phyloP scores from a whole-genome alignment of 1,140 invertebrate species.

The Lepidurus packardi region DNA sequence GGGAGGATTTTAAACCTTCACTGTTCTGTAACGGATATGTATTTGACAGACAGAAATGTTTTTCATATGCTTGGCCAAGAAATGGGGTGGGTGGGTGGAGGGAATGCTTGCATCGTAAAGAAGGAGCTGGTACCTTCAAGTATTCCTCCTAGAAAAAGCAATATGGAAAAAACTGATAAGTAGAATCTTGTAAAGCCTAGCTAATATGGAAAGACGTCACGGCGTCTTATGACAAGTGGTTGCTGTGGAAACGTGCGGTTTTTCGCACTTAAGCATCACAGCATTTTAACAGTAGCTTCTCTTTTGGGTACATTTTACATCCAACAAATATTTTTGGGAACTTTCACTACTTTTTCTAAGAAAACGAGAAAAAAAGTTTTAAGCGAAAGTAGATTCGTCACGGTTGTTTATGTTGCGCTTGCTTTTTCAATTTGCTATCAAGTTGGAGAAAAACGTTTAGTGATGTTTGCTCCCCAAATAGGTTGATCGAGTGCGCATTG shows the following conservation, averaged over 20 bases:
- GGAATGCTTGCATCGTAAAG: background rate
- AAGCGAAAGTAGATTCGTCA: background rate
- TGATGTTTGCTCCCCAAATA: background rate
- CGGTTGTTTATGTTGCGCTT: background rate
- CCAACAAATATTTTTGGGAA: no score
- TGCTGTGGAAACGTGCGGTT: no score
- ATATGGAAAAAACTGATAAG: background rate
- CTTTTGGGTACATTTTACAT: no score
- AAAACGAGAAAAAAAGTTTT: background rate
- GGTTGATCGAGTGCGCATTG: slow-evolving; percentile 17
- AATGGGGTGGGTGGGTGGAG: no score
- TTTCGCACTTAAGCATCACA: no score
- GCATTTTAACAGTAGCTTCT: no score
- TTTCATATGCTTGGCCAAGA: no score
- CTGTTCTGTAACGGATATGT: no score
- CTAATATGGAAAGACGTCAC: background rate
- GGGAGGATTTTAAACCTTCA: no score
- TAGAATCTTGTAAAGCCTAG: background rate
- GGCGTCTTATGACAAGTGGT: background rate
- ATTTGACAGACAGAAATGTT: no score
- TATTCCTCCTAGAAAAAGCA: background rate
- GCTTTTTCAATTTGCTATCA: background rate
- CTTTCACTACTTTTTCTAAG: no score
- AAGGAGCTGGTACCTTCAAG: background rate
- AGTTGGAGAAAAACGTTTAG: background rate